Evolutionary conservation across 64 coral and sea anemone species (phyloP), one percentile per base, ranked within the genome.

Genomic region (Acropora tenuis): DNA sequence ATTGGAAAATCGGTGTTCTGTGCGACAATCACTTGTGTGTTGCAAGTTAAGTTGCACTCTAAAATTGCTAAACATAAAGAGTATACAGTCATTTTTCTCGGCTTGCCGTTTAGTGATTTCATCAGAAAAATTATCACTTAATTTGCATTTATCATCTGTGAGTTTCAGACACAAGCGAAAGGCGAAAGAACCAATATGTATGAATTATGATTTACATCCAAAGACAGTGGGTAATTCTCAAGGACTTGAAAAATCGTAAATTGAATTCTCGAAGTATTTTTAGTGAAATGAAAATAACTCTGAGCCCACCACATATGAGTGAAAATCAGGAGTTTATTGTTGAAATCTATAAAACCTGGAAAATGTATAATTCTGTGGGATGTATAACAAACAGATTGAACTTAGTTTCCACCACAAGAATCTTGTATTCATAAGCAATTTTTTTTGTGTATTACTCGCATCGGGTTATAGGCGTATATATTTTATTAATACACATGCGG

Each of bases 141-240:
- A 71, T 71, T 71, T 71, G 67, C 67, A 71, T 30, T 9, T 16
- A 71, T 9, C 19, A 71, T 71, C 67, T 71, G 67, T 71, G 67
- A 71, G 67, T 71, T 71, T 71, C 67, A 71, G 6, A 63, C 67
- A 71, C 67, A 71, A 71, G 67, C 13, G 67, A 71, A 71, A 71
- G 67, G 67, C 1, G 67, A 71, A 16, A 10, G 0, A 71, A 71
- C 67, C 2, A 71, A 71, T 71, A 30, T 13, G 67, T 71, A 71
- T 71, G 67, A 71, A 71, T 13, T 71, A 71, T 71, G 67, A 71
- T 71, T 71, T 71, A 16, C 67, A 71, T 71, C 67, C 67, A 71
- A 71, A 71, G 67, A 10, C 52, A 4, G 67, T 71, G 67, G 67
- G 15, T 71, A 71, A 71, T 71, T 71, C 59, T 63, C 6, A 71